Conservation (phyloP, 2,797 vertebrate genomes). For the Sebastolobus alascanus region DNA sequence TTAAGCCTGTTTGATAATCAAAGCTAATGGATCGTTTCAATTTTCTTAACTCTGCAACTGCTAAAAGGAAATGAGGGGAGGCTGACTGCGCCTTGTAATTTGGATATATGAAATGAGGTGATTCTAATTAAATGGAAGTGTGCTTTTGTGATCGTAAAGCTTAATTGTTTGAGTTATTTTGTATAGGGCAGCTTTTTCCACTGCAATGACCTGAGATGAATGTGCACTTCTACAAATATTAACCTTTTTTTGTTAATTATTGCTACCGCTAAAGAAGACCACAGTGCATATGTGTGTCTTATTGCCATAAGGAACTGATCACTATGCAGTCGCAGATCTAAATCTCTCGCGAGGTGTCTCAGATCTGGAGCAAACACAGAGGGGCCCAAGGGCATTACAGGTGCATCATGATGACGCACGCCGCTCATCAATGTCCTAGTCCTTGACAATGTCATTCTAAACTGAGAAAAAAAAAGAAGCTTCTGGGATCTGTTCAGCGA, state of each 20-base stretch:
- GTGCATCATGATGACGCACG: slow-evolving; percentile 76
- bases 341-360: slow-evolving; percentile 67
- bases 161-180: slow-evolving; percentile 37
- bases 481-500: slow-evolving; percentile 64
- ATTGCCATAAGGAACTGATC: slow-evolving; percentile 50
- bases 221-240: slow-evolving; percentile 6
- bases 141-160: slow-evolving; percentile 36
- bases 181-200: slow-evolving; percentile 3
- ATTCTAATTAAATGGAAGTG: slow-evolving; percentile 58
- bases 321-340: slow-evolving; percentile 51
- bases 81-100: slow-evolving; percentile 58
- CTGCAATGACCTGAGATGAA: slow-evolving; percentile 7
- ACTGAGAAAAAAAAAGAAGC: slow-evolving; percentile 40
- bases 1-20: slow-evolving; percentile 79
- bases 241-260: neutral
- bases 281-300: slow-evolving; percentile 6
- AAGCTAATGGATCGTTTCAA: slow-evolving; percentile 76
- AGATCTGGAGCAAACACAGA: slow-evolving; percentile 68
- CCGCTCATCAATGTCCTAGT: slow-evolving; percentile 71
- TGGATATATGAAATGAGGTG: slow-evolving; percentile 59
- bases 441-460: slow-evolving; percentile 77
- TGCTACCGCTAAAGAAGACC: slow-evolving; percentile 14
- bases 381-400: slow-evolving; percentile 71
- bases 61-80: slow-evolving; percentile 60
- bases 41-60: slow-evolving; percentile 70